A percentile compares a stretch with the other conserved stretches of the same genome.
Evolutionary conservation across 2,797 vertebrate species (phyloP).

Genomic region (Lophius americanus): DNA sequence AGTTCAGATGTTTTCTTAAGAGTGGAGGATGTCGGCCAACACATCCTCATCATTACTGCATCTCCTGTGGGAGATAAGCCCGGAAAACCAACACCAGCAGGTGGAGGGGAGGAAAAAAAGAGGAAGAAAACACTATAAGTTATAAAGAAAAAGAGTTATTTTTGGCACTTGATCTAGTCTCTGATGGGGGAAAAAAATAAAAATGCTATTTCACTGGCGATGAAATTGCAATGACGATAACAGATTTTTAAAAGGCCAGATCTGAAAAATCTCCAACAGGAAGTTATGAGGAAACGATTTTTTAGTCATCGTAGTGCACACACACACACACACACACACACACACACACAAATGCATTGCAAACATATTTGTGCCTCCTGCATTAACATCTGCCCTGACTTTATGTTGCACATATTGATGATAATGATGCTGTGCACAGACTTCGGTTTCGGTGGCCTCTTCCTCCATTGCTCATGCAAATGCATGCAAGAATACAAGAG

Average conservation of each 20-base stretch:
- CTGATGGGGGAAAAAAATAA: background rate
- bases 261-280: background rate
- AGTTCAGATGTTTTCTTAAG: too few relatives aligned
- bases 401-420: conserved; percentile 2
- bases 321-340: background rate
- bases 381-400: background rate
- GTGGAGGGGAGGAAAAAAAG: too few relatives aligned
- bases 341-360: background rate
- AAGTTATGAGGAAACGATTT: background rate
- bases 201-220: conserved; percentile 1
- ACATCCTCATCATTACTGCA: too few relatives aligned
- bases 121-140: too few relatives aligned
- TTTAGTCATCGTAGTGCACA: background rate
- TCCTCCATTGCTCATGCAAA: conserved; percentile 3
- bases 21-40: too few relatives aligned
- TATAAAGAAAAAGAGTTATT: too few relatives aligned
- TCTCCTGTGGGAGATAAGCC: too few relatives aligned
- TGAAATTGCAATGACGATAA: background rate
- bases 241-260: too few relatives aligned
- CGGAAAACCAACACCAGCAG: too few relatives aligned
- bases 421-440: conserved; percentile 8
- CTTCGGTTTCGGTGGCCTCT: background rate
- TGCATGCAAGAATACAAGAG: background rate
- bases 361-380: background rate
- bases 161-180: too few relatives aligned